phyloP scores from a whole-genome alignment of 2,797 vertebrate species.

The Sardinella longiceps region DNA sequence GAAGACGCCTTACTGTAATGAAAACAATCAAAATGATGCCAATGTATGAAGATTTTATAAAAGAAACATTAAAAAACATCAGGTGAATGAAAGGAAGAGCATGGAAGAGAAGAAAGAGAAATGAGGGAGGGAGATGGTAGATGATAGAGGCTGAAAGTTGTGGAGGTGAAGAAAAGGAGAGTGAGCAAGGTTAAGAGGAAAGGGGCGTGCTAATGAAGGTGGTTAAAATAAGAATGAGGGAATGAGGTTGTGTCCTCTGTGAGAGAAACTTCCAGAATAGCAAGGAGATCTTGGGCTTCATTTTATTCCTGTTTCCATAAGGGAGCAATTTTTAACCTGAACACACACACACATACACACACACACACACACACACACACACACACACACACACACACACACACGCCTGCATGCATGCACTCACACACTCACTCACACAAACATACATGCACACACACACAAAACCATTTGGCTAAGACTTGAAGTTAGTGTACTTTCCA shows the following conservation, averaged over 20 bases:
- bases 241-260: conserved; percentile 64
- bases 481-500: not conserved
- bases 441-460: too few species aligned
- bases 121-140: not conserved
- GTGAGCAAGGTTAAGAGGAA: conserved; percentile 31
- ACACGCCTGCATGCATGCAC: not conserved
- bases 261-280: conserved; percentile 50
- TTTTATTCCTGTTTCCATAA: conserved; percentile 49
- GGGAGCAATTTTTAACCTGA: conserved; percentile 48
- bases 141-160: not conserved
- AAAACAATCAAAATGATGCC: too few species aligned
- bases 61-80: too few species aligned
- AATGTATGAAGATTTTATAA: too few species aligned
- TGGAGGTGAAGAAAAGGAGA: not conserved
- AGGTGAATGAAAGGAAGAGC: too few species aligned
- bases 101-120: not conserved
- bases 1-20: too few species aligned
- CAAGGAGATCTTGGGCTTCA: conserved; percentile 41
- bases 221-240: conserved; percentile 65
- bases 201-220: conserved; percentile 51
- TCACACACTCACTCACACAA: too few species aligned
- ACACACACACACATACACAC: not conserved
- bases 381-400: not conserved
- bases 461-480: not conserved
- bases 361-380: not conserved